Base-by-base conservation (phyloP, 2,888 invertebrate genomes). In the Acronicta aceris region DNA sequence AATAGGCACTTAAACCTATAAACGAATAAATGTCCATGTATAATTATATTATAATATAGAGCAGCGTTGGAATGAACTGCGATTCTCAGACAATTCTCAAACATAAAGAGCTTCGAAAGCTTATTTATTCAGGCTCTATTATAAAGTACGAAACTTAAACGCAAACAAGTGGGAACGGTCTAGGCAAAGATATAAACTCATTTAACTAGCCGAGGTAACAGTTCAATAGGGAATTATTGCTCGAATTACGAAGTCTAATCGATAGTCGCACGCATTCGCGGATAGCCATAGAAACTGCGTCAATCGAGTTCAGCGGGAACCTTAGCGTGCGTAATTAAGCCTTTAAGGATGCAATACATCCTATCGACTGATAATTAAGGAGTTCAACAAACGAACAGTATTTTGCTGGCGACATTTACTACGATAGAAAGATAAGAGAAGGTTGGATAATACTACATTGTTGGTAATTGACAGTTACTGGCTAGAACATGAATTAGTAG, bases 161-260 rank as follows among this genome's bases (percentile, higher is more conserved):
- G 76, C 74, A 77, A 76, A 78, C 76, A 79, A 78, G 75, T 79
- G 75, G 78, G 69, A 76, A 76, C 65, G 62, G 52, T 71, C 70
- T 74, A 67, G 66, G 74, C 75, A 80, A 66, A 72, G 78, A 82
- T 85, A 83, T 84, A 87, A 84, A 84, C 82, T 83, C 81, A 85
- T 86, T 88, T 82, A 85, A 82, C 82, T 81, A 76, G 77, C 77
- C 74, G 65, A 83, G 76, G 81, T 77, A 85, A 87, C 87, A 88
- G 87, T 86, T 87, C 86, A 89, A 89, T 88, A 78, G 89, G 85
- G 83, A 87, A 81, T 89, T 90, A 90, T 88, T 85, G 84, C 82
- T 84, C 79, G 83, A 86, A 89, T 88, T 88, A 89, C 81, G 66
- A 76, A 65, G 76, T 83, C 82, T 89, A 89, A 89, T 89, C 85